These are phyloP conservation scores for Heteromormyrus szaboi DNA, from an alignment of 2,797 vertebrate genomes.

Conservation along the genomic window DNA sequence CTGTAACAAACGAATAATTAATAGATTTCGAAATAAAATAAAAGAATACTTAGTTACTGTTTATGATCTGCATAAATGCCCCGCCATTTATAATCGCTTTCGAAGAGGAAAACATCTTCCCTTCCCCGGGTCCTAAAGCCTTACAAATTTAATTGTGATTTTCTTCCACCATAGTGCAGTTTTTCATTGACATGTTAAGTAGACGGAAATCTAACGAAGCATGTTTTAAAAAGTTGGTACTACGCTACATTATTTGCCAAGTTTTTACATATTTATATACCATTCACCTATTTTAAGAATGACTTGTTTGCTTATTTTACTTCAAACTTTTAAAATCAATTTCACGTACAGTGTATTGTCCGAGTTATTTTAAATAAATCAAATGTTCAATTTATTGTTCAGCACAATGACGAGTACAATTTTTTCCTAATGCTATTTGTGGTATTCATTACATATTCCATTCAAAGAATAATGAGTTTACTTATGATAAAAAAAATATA, in stretches of 20 bases:
- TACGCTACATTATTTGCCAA: not conserved
- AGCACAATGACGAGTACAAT: not conserved
- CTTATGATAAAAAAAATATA: not conserved
- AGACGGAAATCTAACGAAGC: not conserved
- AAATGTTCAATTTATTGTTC: not conserved
- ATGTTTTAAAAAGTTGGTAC: not conserved
- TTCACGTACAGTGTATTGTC: not conserved
- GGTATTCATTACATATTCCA: not conserved
- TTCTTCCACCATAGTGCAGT: not conserved
- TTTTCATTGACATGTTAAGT: not conserved
- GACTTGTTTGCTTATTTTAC: not conserved
- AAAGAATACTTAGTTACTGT: not conserved
- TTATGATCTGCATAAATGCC: slow-evolving; percentile 14
- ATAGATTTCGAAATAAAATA: not conserved
- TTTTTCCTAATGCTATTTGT: not conserved
- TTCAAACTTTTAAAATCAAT: not conserved
- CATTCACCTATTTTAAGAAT: not conserved
- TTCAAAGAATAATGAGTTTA: not conserved
- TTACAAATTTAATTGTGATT: not conserved
- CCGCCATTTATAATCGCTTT: slow-evolving; percentile 23
- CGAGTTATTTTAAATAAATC: not conserved
- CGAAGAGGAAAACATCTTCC: slow-evolving; percentile 6
- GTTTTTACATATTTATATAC: not conserved
- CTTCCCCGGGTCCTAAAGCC: slow-evolving; percentile 23
- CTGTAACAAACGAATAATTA: not conserved